phyloP scores from a whole-genome alignment of 2,888 invertebrate genomes.

The Orgyia antiqua region DNA sequence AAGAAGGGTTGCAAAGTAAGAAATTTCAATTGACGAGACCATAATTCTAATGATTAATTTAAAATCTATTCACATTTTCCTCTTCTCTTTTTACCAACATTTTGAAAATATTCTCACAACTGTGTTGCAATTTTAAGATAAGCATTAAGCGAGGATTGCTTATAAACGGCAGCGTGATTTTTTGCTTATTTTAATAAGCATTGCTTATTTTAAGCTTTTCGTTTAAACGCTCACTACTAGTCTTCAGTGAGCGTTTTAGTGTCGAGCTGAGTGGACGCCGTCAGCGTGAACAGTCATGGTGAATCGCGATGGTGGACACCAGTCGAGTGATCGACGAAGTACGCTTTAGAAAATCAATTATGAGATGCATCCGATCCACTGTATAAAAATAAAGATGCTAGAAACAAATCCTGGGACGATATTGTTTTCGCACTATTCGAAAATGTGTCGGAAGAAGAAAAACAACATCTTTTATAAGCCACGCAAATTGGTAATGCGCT shows the following conservation, averaged over 20 bases:
- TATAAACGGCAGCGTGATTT: no score
- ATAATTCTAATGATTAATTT: no score
- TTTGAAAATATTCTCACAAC: no score
- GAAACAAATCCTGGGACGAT: constrained; percentile 9
- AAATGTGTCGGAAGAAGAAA: constrained; percentile 11
- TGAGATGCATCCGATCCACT: constrained; percentile 15
- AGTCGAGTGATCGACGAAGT: constrained; percentile 11
- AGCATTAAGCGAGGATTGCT: no score
- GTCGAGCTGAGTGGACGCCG: constrained; percentile 18
- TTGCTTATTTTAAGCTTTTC: no score
- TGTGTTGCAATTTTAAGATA: no score
- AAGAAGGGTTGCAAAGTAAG: no score
- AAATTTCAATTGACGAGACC: no score
- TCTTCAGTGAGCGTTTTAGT: constrained; percentile 20
- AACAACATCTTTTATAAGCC: constrained; percentile 10
- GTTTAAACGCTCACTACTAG: constrained; percentile 15
- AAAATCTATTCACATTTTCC: no score
- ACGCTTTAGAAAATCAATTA: constrained; percentile 6
- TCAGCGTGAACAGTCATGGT: constrained; percentile 17
- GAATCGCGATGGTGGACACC: constrained; percentile 13
- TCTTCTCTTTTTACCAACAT: no score
- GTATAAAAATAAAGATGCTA: constrained; percentile 13
- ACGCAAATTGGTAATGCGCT: no score
- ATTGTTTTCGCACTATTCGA: constrained; percentile 7
- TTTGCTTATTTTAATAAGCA: no score